Evolutionary conservation across 2,113 vertebrate species (phyloP).

Genomic region (Geococcyx californianus): DNA sequence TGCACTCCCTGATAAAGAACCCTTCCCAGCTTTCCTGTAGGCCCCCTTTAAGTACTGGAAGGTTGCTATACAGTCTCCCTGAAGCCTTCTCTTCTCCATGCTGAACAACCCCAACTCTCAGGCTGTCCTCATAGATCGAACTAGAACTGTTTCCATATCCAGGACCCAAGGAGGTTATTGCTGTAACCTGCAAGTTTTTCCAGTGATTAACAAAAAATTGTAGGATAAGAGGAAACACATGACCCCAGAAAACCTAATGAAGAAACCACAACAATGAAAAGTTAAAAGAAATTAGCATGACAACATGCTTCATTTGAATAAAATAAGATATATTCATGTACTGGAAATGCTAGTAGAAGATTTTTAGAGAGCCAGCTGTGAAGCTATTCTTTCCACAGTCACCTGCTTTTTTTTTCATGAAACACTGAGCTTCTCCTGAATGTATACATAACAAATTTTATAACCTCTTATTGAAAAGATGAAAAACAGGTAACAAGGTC

Average conservation of each 20-base stretch:
- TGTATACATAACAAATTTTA: neutral
- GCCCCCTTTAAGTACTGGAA: no score
- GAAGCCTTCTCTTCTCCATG: no score
- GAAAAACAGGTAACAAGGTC: neutral
- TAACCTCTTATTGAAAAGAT: neutral
- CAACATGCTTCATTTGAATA: neutral
- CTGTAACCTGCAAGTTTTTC: neutral
- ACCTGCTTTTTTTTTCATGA: neutral
- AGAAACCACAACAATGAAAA: neutral
- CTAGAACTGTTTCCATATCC: neutral
- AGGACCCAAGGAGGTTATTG: neutral
- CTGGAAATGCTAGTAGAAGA: neutral
- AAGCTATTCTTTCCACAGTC: neutral
- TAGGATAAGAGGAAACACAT: neutral
- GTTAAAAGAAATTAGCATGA: neutral
- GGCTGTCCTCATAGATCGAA: no score
- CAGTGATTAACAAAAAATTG: neutral
- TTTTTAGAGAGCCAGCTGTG: neutral
- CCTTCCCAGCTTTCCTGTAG: no score
- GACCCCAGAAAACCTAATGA: neutral
- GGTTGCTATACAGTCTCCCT: no score
- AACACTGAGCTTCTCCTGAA: neutral
- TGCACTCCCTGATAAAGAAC: no score
- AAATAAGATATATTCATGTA: neutral
- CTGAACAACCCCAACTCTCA: no score